Evolutionary conservation across 2,113 vertebrate species (phyloP).

Genomic region (Lichenostomus cassidix): DNA sequence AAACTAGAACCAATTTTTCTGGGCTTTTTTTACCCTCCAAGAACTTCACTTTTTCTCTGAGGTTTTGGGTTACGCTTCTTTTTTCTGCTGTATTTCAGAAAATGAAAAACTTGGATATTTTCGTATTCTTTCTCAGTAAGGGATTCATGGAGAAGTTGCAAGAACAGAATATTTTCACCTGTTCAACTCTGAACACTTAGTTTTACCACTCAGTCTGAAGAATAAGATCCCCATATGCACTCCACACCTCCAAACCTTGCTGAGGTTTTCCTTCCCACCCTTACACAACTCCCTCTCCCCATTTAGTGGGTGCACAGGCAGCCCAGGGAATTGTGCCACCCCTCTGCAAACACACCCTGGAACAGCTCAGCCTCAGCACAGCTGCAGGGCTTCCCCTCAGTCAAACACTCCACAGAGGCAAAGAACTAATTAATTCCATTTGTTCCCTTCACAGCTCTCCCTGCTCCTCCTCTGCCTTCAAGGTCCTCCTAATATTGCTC

Average conservation of each 20-base stretch:
- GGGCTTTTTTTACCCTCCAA: neutral
- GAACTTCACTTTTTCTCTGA: neutral
- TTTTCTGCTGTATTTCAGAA: neutral
- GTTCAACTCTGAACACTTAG: neutral
- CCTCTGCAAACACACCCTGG: neutral
- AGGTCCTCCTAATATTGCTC: neutral
- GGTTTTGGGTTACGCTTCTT: neutral
- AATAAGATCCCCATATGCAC: fast-evolving
- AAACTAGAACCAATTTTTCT: neutral
- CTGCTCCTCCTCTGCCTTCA: neutral
- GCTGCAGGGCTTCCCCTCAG: neutral
- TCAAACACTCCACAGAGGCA: neutral
- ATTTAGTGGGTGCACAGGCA: fast-evolving
- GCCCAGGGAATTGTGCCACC: neutral
- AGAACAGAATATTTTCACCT: neutral
- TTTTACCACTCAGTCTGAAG: neutral
- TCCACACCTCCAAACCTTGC: neutral
- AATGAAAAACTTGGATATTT: fast-evolving
- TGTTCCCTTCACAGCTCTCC: neutral
- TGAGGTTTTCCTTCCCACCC: neutral
- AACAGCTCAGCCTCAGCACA: neutral
- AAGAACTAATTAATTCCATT: neutral
- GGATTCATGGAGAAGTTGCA: neutral
- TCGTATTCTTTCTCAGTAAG: neutral
- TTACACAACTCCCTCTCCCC: neutral